A percentile compares a stretch with the other conserved stretches of the same genome.
Evolutionary conservation across 1,140 invertebrate genomes (phyloP).

Genomic region (Drosophila nebulosa): DNA sequence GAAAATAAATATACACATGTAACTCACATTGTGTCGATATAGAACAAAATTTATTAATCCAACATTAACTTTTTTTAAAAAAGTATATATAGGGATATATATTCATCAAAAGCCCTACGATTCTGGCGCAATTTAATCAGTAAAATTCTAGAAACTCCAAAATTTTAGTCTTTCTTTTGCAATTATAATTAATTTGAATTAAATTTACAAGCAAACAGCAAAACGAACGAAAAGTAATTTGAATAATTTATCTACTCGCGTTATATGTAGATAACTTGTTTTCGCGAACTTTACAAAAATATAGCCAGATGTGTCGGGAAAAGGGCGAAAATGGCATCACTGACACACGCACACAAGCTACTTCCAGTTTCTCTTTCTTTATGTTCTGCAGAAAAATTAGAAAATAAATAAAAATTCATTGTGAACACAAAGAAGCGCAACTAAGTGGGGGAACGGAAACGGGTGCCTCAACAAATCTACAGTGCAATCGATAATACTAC

Average conservation of each 20-base stretch:
- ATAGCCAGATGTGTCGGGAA: not conserved
- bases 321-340: not conserved
- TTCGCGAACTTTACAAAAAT: not conserved
- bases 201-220: not conserved
- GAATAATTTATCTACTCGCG: not conserved
- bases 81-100: too few species aligned
- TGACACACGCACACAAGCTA: conserved; percentile 53
- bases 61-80: too few species aligned
- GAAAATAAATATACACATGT: too few species aligned
- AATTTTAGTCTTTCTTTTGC: not conserved
- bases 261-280: too few species aligned
- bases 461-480: conserved; percentile 3
- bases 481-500: conserved; percentile 13
- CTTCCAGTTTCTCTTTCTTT: conserved; percentile 43
- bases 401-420: conserved; percentile 52
- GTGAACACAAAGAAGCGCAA: conserved; percentile 29
- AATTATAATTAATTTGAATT: not conserved
- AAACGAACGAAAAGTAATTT: not conserved
- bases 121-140: too few species aligned
- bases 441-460: conserved; percentile 17
- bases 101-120: too few species aligned
- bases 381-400: conserved; percentile 50
- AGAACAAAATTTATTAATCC: too few species aligned
- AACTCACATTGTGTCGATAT: too few species aligned
- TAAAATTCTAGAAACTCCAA: too few species aligned